Conservation (phyloP, 2,797 vertebrate genomes). For the Stomatorhinus walkeri region DNA sequence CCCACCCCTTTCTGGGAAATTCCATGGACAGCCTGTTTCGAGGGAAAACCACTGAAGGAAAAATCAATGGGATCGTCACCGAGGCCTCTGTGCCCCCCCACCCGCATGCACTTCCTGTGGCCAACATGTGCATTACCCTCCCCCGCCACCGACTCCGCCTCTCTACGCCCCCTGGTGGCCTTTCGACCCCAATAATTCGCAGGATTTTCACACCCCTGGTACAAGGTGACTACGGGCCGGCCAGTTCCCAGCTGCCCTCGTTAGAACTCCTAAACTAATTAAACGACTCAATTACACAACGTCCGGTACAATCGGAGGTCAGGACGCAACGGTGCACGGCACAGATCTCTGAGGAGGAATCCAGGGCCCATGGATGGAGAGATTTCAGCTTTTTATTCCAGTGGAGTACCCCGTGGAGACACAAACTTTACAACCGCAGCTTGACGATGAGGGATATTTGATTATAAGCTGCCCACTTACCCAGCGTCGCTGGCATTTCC, state of each 20-base stretch:
- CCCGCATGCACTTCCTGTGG: background rate
- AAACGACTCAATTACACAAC: background rate
- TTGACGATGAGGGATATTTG: background rate
- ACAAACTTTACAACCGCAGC: background rate
- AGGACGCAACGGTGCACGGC: background rate
- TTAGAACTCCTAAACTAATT: background rate
- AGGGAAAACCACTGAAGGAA: background rate
- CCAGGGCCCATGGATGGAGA: background rate
- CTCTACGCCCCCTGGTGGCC: background rate
- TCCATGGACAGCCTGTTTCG: background rate
- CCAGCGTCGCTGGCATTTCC: conserved; percentile 86
- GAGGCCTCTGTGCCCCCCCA: background rate
- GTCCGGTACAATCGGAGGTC: background rate
- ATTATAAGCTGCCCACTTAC: conserved; percentile 58
- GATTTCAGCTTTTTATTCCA: background rate
- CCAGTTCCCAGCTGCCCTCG: conserved; percentile 18
- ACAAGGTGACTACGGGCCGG: conserved; percentile 7
- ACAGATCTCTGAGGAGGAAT: background rate
- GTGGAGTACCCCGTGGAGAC: background rate
- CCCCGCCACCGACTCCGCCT: background rate
- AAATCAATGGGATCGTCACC: background rate
- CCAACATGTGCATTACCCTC: background rate
- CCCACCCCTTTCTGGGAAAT: background rate
- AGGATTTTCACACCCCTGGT: background rate
- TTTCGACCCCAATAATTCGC: background rate